Percentiles rank a stretch among this genome's conserved stretches.
Evolutionary conservation across 2,113 vertebrate species (phyloP).

Genomic region (Gobius niger): DNA sequence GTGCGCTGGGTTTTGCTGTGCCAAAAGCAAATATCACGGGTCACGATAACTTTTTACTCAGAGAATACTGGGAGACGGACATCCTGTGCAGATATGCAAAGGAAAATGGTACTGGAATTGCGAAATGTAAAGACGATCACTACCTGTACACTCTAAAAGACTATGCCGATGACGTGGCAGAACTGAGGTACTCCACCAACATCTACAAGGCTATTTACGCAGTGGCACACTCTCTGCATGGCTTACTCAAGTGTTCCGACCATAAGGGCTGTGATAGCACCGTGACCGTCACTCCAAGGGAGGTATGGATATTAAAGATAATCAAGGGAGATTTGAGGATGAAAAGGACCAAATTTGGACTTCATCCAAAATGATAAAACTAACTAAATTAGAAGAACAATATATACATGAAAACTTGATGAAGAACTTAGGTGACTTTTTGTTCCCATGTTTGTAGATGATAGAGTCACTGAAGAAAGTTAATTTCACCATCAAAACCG

Average conservation of each 20-base stretch:
- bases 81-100: conserved; percentile 39
- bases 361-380: too few relatives aligned
- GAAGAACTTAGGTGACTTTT: too few relatives aligned
- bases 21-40: conserved; percentile 66
- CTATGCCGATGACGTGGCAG: conserved; percentile 63
- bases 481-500: conserved; percentile 64
- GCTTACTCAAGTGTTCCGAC: conserved; percentile 52
- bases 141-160: conserved; percentile 50
- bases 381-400: too few relatives aligned
- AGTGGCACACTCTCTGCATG: conserved; percentile 71
- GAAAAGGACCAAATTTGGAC: too few relatives aligned
- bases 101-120: not conserved
- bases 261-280: conserved; percentile 53
- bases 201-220: conserved; percentile 76
- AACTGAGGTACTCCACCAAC: conserved; percentile 68
- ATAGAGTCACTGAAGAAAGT: conserved; percentile 62
- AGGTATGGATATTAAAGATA: conserved; percentile 51
- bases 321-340: too few relatives aligned
- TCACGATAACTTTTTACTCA: conserved; percentile 58
- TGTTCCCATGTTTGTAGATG: conserved; percentile 34
- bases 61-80: conserved; percentile 66
- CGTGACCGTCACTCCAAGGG: conserved; percentile 46
- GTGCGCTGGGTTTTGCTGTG: conserved; percentile 73
- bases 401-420: too few relatives aligned
- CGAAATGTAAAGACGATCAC: conserved; percentile 47